A percentile compares a stretch with the other conserved stretches of the same genome.
Evolutionary conservation across 2,888 invertebrate genomes (phyloP).

Genomic region (Netelia fuscicornis): DNA sequence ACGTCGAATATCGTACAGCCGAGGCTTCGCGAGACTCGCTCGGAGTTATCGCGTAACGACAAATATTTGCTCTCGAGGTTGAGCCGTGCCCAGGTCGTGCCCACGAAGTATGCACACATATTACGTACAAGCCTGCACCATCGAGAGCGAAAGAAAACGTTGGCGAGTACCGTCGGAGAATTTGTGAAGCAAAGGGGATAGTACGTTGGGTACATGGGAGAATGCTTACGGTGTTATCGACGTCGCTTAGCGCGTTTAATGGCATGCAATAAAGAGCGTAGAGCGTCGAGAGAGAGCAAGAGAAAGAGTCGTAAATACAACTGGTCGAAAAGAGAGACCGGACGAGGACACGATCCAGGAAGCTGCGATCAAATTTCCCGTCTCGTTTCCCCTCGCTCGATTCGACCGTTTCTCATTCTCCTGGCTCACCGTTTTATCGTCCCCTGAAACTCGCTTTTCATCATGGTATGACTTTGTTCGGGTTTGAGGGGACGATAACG

Average conservation of each 20-base stretch:
- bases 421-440: constrained; percentile 1
- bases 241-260: constrained; percentile 59
- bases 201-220: constrained; percentile 31
- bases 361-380: constrained; percentile 53
- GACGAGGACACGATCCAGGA: constrained; percentile 47
- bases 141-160: constrained; percentile 52
- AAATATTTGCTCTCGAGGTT: constrained; percentile 67
- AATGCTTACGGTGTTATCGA: constrained; percentile 34
- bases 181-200: constrained; percentile 16
- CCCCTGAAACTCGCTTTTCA: not conserved
- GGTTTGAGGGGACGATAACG: constrained; percentile 57
- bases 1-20: not conserved
- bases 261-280: constrained; percentile 60
- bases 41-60: constrained; percentile 58
- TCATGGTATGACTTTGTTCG: constrained; percentile 46
- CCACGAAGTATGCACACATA: constrained; percentile 38
- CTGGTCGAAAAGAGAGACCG: constrained; percentile 23
- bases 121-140: constrained; percentile 14
- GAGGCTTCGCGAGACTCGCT: constrained; percentile 11
- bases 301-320: not conserved
- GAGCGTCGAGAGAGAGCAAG: constrained; percentile 3
- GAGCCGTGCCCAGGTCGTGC: constrained; percentile 69
- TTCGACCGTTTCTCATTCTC: constrained; percentile 8
- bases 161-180: constrained; percentile 28
- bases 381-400: constrained; percentile 6